Evolutionary conservation across 2,888 invertebrate genomes (phyloP), one percentile per base, ranked within the genome.

Genomic region (Lithosia quadra): DNA sequence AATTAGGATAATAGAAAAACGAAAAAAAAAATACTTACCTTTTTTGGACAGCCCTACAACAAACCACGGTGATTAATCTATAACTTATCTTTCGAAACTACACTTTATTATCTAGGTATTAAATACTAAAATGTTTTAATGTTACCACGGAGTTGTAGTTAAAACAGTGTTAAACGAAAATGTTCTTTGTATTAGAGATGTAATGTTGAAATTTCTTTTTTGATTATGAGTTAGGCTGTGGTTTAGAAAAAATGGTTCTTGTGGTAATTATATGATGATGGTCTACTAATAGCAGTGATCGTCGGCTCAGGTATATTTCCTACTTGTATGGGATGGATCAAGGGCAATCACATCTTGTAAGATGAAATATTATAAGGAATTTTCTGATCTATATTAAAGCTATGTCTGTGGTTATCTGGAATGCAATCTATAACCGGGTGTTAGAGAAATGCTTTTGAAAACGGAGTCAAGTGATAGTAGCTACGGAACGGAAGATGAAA

Each of bases 191-290:
- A 0, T 7, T 1, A 13, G 13, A 0, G 7, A 11, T 0, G n/a
- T 67, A 70, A 1, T n/a, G 70, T 70, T 18, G 55, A 49, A 34
- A 63, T 64, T 70, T 1, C 55, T 63, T n/a, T n/a, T n/a, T 64
- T 59, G 43, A 21, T 36, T 39, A 18, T 58, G 43, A 21, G 36
- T 70, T 75, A 70, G 59, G 9, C 28, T 71, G 53, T 72, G 49
- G 24, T 39, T 15, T 18, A 63, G 39, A 69, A 70, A 66, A 62
- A 68, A 67, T 69, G 71, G n/a, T 78, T 72, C 61, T 72, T 72
- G 63, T 68, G 65, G 65, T 66, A 71, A 69, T 79, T 69, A 73
- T 69, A 73, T 71, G 72, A 70, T 34, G 36, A 58, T 67, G 60
- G 72, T 62, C 33, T 24, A 21, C 28, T 73, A 72, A 75, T 77